These are phyloP conservation scores for Lophochroa leadbeateri DNA, from an alignment of 2,113 vertebrate genomes.

Conservation along the genomic window DNA sequence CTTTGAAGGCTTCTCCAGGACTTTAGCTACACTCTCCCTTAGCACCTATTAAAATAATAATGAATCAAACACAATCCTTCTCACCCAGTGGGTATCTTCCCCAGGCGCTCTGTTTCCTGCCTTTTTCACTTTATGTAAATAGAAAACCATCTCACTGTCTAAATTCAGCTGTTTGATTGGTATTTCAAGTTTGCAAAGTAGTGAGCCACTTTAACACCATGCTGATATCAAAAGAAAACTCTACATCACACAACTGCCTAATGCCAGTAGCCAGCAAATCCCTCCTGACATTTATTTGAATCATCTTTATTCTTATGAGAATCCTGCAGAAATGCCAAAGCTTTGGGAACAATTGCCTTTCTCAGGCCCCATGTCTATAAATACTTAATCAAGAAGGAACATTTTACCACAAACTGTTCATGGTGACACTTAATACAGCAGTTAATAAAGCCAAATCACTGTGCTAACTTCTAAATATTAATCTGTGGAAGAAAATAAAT, in stretches of 20 bases:
- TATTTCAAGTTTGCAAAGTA: background rate
- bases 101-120: background rate
- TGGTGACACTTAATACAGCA: background rate
- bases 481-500: background rate
- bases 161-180: background rate
- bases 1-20: constrained; percentile 18
- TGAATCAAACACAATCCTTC: background rate
- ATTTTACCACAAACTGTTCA: background rate
- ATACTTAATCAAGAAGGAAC: background rate
- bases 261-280: constrained; percentile 37
- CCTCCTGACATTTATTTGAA: background rate
- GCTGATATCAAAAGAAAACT: constrained; percentile 13
- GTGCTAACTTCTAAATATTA: background rate
- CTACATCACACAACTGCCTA: background rate
- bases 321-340: background rate
- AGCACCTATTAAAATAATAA: constrained; percentile 33
- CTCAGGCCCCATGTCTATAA: background rate
- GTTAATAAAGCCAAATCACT: background rate
- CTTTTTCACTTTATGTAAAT: background rate
- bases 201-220: background rate
- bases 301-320: background rate
- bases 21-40: background rate
- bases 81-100: background rate
- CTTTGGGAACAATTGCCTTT: background rate
- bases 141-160: background rate